Base-by-base conservation (phyloP, 2,797 vertebrate species). In the Malacoraja senta region DNA sequence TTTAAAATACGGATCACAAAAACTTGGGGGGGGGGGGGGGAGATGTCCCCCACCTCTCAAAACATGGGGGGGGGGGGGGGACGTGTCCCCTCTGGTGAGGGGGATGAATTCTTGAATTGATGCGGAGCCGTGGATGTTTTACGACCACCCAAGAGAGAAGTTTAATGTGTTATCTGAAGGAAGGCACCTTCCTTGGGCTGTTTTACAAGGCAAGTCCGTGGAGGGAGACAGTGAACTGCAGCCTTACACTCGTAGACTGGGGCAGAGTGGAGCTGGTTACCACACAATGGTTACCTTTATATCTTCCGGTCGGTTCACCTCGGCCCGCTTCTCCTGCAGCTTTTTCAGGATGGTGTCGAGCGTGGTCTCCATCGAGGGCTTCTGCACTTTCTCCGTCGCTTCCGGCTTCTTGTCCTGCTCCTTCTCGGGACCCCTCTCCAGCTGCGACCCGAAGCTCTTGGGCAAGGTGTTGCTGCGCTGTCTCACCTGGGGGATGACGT, bases 401-500 rank as follows among this genome's bases (percentile, higher is more conserved):
- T 97, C 96, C 78, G 94, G 96, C 93, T 97, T 97, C 95, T 96
- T 96, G 63, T 97, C 97, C 0, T 97, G 96, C 0, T 99, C 98
- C 95, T 98, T 98, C 94, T 97, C 97, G 0, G 97, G 96, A 0
- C 98, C 98, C 95, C 97, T 98, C 94, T 99, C 99, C 9, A 99
- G 97, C 93, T 98, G 98, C 72, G 99, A 99, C 93, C 99, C 99
- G 0, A 99, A 99, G 95, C 99, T 99, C 95, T 98, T 99, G 93
- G 99, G 99, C 83, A 99, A 97, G 0, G 99, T 99, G 95, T 99
- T 99, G 96, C 99, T 99, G 94, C 99, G 97, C 94, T 99, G 99
- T 38, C 98, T 97, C 93, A 97, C 97, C 94, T 97, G 95, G 15
- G 98, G 98, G 0, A 96, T 97, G 76, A 99, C 95, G 94, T 98